Evolutionary conservation across 2,797 vertebrate genomes (phyloP).

Genomic region (Onychomys leucogaster): DNA sequence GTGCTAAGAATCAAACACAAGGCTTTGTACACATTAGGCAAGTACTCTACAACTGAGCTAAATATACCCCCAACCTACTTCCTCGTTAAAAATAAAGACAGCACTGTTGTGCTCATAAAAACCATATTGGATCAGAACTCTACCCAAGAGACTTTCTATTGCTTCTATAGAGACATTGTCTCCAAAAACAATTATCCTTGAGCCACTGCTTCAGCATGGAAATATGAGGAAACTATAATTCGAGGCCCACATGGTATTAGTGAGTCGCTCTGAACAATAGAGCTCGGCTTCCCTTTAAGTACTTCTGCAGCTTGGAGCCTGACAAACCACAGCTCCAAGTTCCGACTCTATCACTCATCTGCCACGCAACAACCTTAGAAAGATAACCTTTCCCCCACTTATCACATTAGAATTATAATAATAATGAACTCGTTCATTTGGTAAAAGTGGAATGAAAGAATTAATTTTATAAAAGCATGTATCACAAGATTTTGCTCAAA

Average conservation of each 20-base stretch:
- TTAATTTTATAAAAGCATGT: background rate
- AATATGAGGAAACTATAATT: background rate
- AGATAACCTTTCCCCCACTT: background rate
- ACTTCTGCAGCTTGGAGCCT: background rate
- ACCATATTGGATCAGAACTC: background rate
- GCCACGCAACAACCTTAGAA: background rate
- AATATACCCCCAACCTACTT: background rate
- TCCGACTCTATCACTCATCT: background rate
- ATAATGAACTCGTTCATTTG: constrained; percentile 14
- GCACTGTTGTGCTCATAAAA: background rate
- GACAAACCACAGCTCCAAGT: background rate
- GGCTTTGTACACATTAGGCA: background rate
- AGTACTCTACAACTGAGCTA: background rate
- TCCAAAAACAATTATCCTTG: background rate
- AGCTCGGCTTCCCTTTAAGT: background rate
- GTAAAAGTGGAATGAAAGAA: constrained; percentile 41
- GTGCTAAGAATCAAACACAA: background rate
- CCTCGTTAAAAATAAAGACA: background rate
- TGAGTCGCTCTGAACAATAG: constrained; percentile 33
- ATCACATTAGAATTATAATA: constrained; percentile 18
- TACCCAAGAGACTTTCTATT: background rate
- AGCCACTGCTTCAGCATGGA: background rate
- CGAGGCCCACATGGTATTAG: background rate
- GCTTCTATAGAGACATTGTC: background rate
- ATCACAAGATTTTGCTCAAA: constrained; percentile 34